Conservation (phyloP, 2,888 invertebrate species). For the Pristionchus entomophagus region DNA sequence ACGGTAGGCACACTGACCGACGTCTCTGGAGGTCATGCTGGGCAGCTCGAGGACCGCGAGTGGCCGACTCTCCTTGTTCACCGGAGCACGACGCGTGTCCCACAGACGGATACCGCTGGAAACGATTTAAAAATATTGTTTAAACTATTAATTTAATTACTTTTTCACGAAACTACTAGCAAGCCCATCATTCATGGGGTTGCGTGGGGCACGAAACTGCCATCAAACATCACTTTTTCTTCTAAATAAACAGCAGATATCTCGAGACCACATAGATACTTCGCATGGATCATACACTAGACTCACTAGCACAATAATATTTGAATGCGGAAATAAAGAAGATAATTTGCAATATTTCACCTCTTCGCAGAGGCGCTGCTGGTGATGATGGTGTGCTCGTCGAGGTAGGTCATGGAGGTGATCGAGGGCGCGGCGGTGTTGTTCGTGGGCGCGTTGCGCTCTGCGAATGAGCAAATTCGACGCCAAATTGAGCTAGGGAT, state of each 20-base stretch:
- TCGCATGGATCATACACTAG: no score
- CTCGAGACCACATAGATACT: no score
- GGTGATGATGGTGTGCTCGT: neutral
- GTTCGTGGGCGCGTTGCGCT: neutral
- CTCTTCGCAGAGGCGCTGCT: neutral
- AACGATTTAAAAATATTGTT: neutral
- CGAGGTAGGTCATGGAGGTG: neutral
- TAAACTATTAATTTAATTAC: no score
- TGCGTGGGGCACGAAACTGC: no score
- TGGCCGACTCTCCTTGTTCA: conserved; percentile 21
- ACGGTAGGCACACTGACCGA: neutral
- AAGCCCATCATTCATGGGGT: no score
- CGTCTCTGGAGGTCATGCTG: neutral
- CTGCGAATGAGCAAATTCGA: neutral
- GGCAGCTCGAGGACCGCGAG: neutral
- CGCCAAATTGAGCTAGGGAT: no score
- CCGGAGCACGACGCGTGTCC: conserved; percentile 30
- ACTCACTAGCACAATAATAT: no score
- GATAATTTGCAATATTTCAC: neutral
- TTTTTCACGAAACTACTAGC: no score
- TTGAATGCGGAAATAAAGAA: no score
- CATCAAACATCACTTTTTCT: no score
- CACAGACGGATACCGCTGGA: conserved; percentile 40
- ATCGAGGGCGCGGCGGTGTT: neutral
- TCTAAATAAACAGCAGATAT: no score